Evolutionary conservation across 2,797 vertebrate genomes (phyloP).

Genomic region (Gila robusta): DNA sequence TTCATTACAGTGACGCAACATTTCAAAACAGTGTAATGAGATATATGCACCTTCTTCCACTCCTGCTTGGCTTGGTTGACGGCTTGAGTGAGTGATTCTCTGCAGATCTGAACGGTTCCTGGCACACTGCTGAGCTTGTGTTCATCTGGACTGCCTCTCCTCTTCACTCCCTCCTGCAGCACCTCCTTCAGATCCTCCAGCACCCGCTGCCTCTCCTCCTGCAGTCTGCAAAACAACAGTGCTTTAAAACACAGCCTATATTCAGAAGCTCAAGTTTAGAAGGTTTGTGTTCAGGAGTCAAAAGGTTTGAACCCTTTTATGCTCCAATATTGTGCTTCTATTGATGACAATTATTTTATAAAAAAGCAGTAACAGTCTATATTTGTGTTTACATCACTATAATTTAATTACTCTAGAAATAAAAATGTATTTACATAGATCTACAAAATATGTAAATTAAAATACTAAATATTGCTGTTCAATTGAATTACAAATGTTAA

Average conservation of each 20-base stretch:
- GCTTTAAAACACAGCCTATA: neutral
- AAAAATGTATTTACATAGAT: neutral
- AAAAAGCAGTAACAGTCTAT: neutral
- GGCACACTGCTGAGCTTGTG: slow-evolving; percentile 28
- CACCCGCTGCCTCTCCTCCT: slow-evolving; percentile 64
- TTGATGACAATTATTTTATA: neutral
- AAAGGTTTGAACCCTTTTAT: neutral
- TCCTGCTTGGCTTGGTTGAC: slow-evolving; percentile 76
- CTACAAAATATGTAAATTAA: neutral
- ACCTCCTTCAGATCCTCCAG: slow-evolving; percentile 76
- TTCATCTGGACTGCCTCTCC: slow-evolving; percentile 56
- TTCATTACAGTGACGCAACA: neutral
- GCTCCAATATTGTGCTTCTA: neutral
- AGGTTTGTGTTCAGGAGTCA: neutral
- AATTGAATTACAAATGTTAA: neutral
- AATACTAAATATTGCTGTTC: neutral
- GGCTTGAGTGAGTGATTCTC: slow-evolving; percentile 71
- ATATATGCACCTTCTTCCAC: slow-evolving; percentile 83
- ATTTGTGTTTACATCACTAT: neutral
- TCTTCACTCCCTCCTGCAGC: slow-evolving; percentile 71
- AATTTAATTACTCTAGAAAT: neutral
- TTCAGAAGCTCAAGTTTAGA: neutral
- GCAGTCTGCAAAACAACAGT: slow-evolving; percentile 42
- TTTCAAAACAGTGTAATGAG: neutral
- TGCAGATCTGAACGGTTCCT: slow-evolving; percentile 75